Evolutionary conservation across 1,140 invertebrate genomes (phyloP).

Genomic region (Apis dorsata): DNA sequence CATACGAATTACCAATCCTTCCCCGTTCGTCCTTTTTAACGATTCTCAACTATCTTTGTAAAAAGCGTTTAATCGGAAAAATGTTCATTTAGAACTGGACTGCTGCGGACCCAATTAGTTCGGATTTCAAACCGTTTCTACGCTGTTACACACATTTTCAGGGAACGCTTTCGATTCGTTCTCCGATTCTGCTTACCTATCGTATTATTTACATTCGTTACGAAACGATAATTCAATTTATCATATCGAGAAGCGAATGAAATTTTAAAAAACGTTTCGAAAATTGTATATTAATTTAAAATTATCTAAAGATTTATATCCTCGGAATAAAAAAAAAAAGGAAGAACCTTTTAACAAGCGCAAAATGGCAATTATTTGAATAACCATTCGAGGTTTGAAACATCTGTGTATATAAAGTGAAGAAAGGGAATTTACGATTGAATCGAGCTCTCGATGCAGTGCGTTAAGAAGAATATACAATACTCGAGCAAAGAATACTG

Average conservation of each 20-base stretch:
- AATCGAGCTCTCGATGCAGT: not conserved
- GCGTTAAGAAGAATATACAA: not conserved
- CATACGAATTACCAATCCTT: not conserved
- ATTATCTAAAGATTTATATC: no score
- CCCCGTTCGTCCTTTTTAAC: not conserved
- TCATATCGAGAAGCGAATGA: no score
- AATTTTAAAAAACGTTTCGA: no score
- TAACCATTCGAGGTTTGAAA: not conserved
- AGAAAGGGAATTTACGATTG: not conserved
- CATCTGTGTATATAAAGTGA: not conserved
- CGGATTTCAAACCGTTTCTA: not conserved
- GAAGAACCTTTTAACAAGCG: no score
- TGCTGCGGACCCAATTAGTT: not conserved
- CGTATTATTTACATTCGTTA: no score
- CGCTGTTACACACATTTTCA: not conserved
- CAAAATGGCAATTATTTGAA: no score
- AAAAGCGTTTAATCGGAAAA: constrained; percentile 15
- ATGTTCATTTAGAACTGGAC: not conserved
- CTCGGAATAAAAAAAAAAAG: no score
- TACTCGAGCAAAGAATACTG: not conserved
- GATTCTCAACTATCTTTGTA: not conserved
- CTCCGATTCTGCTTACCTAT: no score
- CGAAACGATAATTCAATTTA: no score
- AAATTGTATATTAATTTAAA: no score
- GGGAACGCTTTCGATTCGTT: not conserved